A percentile compares a stretch with the other conserved stretches of the same genome.
Evolutionary conservation across 1,140 invertebrate genomes (phyloP).

Genomic region (Polyergus mexicanus): DNA sequence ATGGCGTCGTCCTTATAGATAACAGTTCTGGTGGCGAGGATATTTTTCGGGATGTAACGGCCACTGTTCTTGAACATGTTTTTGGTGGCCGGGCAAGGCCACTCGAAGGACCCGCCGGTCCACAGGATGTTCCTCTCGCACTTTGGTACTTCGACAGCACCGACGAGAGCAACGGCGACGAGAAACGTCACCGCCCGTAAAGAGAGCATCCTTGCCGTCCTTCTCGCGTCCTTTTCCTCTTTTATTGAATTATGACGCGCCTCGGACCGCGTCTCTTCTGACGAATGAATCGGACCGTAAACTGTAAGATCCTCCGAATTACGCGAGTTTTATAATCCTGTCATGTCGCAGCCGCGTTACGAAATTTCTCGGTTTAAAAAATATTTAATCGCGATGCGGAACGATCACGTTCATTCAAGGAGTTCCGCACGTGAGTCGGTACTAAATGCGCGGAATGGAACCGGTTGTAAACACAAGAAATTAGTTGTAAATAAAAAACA

Average conservation of each 20-base stretch:
- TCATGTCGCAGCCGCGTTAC: conserved; percentile 13
- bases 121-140: conserved; percentile 75
- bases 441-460: not conserved
- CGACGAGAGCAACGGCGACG: conserved; percentile 52
- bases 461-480: not conserved
- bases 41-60: conserved; percentile 87
- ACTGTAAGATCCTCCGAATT: conserved; percentile 65
- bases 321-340: conserved; percentile 74
- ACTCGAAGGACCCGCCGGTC: conserved; percentile 87
- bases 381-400: conserved; percentile 42
- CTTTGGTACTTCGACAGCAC: not conserved
- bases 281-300: conserved; percentile 26
- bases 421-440: conserved; percentile 15
- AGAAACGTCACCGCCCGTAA: conserved; percentile 25
- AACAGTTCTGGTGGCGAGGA: conserved; percentile 88
- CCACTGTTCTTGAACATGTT: conserved; percentile 86
- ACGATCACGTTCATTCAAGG: not conserved
- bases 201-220: conserved; percentile 24
- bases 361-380: conserved; percentile 53
- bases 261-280: not conserved
- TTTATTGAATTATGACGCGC: not conserved
- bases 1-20: conserved; percentile 87
- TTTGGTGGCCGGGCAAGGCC: conserved; percentile 86
- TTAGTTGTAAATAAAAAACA: conserved; percentile 5
- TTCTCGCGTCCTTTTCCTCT: not conserved